Evolutionary conservation across 2,797 vertebrate species (phyloP).

Genomic region (Mallotus villosus): DNA sequence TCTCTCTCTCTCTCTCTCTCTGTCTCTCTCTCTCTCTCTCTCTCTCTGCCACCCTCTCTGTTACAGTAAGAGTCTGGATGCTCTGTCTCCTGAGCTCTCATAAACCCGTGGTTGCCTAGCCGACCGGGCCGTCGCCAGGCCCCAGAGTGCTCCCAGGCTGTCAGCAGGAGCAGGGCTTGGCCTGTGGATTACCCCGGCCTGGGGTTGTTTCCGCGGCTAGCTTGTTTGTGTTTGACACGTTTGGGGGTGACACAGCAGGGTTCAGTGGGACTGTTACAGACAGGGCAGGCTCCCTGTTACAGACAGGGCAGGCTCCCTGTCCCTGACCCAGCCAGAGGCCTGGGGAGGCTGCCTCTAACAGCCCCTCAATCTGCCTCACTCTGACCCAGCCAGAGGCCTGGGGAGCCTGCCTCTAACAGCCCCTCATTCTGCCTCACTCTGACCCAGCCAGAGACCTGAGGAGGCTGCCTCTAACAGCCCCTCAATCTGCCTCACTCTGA

Average conservation of each 20-base stretch:
- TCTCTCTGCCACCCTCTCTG: conserved; percentile 2
- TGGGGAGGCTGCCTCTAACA: too few species aligned
- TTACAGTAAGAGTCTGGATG: conserved; percentile 1
- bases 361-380: too few species aligned
- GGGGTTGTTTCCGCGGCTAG: conserved; percentile 14
- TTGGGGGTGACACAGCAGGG: not conserved
- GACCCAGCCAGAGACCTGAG: not conserved
- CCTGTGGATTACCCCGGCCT: not conserved
- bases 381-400: too few species aligned
- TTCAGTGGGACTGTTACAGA: not conserved
- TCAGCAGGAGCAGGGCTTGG: conserved; percentile 4
- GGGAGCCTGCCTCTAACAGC: too few species aligned
- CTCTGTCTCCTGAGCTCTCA: conserved; percentile 22
- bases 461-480: too few species aligned
- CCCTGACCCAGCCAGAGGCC: not conserved
- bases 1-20: not conserved
- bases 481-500: too few species aligned
- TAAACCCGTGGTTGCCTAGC: conserved; percentile 6
- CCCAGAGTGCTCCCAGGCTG: conserved; percentile 22
- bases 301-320: conserved; percentile 6
- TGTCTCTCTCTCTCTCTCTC: not conserved
- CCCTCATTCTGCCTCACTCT: too few species aligned
- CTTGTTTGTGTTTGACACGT: not conserved
- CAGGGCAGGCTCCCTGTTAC: not conserved
- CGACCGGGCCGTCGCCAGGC: conserved; percentile 11